Percentiles rank a stretch among this genome's conserved stretches.
These are phyloP conservation scores for Stigmatopora argus DNA, from an alignment of 2,113 vertebrate genomes.

Conservation along the genomic window DNA sequence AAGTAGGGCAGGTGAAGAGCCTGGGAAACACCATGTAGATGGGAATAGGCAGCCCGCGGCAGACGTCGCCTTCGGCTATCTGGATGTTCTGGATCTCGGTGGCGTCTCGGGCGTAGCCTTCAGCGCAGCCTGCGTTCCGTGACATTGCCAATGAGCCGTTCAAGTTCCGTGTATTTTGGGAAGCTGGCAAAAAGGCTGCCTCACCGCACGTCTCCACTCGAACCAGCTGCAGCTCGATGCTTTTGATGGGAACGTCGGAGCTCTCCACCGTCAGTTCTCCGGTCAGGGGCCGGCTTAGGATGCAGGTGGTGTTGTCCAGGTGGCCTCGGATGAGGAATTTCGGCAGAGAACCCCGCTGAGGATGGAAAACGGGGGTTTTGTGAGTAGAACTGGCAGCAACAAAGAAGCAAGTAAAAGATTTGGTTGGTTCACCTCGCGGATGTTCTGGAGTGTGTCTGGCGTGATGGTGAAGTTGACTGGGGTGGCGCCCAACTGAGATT, in stretches of 20 bases:
- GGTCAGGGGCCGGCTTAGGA: constrained; percentile 83
- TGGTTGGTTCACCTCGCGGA: constrained; percentile 75
- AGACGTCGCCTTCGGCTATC: constrained; percentile 91
- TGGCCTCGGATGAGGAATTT: constrained; percentile 87
- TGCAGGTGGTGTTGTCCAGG: constrained; percentile 84
- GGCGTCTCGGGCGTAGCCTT: constrained; percentile 91
- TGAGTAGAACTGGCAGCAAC: neutral
- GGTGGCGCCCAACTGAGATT: constrained; percentile 76
- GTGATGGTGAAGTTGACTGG: constrained; percentile 92
- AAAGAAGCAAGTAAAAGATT: neutral
- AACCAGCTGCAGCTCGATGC: constrained; percentile 91
- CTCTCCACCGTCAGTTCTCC: constrained; percentile 88
- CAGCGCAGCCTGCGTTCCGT: constrained; percentile 79
- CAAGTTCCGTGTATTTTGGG: neutral
- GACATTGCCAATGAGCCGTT: too few relatives aligned
- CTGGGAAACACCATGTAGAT: constrained; percentile 95
- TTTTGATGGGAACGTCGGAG: constrained; percentile 83
- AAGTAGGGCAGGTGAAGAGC: constrained; percentile 90
- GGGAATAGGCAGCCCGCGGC: constrained; percentile 81
- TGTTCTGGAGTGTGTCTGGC: constrained; percentile 89
- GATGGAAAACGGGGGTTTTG: neutral
- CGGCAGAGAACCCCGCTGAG: constrained; percentile 78
- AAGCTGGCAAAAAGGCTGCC: constrained; percentile 10
- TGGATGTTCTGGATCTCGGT: constrained; percentile 98
- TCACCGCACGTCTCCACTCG: constrained; percentile 94